Base-by-base conservation (phyloP, 1,140 invertebrate species). In the Manduca sexta region DNA sequence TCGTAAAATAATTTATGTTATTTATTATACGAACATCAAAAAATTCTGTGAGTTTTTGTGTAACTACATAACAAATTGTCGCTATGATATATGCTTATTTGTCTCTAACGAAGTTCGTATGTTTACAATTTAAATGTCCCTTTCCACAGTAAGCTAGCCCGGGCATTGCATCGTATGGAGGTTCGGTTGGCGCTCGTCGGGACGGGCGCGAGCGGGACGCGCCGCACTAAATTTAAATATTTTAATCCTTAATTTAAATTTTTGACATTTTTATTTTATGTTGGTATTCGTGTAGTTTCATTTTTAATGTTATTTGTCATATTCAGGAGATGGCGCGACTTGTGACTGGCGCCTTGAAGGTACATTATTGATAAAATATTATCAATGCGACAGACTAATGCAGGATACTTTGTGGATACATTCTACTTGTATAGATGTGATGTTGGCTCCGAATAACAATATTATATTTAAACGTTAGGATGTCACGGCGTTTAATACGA, bases 191-290 rank as follows among this genome's bases (percentile, higher is more conserved):
- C 57, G 54, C 47, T 54, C 48, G 56, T 34, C 49, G 53, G 53
- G 53, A 50, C 43, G 50, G 56, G 56, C 64, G 66, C 57, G 68
- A 65, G 56, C 72, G 68, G 68, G 74, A 73, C 67, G 60, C 72
- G 64, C 60, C 74, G 79, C 73, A 85, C 82, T 85, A 85, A 85
- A 85, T 85, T 85, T 85, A 69, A 85, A 85, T 85, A 85, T 85
- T 85, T 85, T 83, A 85, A 83, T 85, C 79, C 82, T 85, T 83
- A 85, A 85, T 85, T 85, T 85, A 85, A 85, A 85, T 85, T 85
- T 85, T 84, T 85, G 82, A 85, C 82, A 82, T 85, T 85, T 85
- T 85, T 85, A 85, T 85, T 85, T 85, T 81, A 85, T 84, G 79
- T 82, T 85, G 67, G 79, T 83, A 83, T 83, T 82, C 78, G 75